Percentiles rank a stretch among this genome's conserved stretches.
Conservation (phyloP, 2,888 invertebrate genomes). For the Stenichneumon culpator region DNA sequence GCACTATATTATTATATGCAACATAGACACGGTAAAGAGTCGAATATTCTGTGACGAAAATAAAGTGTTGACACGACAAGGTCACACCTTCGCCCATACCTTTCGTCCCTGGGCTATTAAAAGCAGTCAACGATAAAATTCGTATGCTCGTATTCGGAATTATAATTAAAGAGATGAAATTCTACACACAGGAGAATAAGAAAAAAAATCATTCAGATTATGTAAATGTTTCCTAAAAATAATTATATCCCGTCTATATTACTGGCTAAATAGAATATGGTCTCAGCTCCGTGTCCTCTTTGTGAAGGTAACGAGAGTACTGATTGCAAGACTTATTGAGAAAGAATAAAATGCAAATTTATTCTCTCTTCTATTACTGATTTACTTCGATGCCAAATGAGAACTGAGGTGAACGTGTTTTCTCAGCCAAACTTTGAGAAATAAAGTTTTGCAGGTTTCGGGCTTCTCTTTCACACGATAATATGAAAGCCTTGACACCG, state of each 20-base stretch:
- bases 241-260: not conserved
- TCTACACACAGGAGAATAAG: not conserved
- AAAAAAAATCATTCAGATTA: not conserved
- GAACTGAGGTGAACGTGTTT: constrained; percentile 30
- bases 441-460: not conserved
- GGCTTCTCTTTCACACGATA: constrained; percentile 36
- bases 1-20: not conserved
- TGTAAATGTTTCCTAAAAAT: not conserved
- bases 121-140: constrained; percentile 18
- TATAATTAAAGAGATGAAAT: constrained; percentile 31
- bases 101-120: constrained; percentile 30
- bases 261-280: not conserved
- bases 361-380: constrained; percentile 37
- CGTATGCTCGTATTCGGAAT: constrained; percentile 7
- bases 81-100: not conserved
- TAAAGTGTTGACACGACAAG: not conserved
- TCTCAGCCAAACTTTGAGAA: constrained; percentile 1
- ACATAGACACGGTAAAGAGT: constrained; percentile 16
- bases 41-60: constrained; percentile 24
- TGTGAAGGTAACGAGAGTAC: constrained; percentile 26
- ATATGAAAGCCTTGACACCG: constrained; percentile 5
- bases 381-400: constrained; percentile 56
- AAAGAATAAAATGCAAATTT: constrained; percentile 63
- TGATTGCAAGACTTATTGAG: constrained; percentile 9
- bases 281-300: not conserved